Percentiles rank a stretch among this genome's conserved stretches.
Evolutionary conservation across 2,797 vertebrate species (phyloP).

Genomic region (Danio kyathit): DNA sequence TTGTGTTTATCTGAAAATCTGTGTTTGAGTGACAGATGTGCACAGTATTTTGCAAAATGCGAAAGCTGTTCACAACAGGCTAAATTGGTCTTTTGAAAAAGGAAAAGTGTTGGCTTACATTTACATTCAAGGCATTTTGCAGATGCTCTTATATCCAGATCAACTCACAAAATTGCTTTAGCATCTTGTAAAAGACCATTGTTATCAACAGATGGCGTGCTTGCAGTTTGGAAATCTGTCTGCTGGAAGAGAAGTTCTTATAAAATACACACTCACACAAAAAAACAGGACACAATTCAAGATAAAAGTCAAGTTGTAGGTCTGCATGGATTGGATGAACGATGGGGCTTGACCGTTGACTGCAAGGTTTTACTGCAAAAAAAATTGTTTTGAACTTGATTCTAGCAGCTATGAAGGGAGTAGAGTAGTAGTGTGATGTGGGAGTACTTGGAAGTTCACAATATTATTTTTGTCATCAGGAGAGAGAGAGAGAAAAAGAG

Average conservation of each 20-base stretch:
- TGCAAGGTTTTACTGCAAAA: background rate
- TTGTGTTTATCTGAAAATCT: conserved; percentile 32
- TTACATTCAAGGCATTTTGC: conserved; percentile 5
- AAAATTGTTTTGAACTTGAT: conserved; percentile 11
- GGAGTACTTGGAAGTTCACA: conserved; percentile 19
- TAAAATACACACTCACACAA: too few species aligned
- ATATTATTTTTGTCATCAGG: conserved; percentile 11
- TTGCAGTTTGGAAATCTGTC: background rate
- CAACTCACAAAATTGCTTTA: conserved; percentile 6
- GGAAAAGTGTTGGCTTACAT: background rate
- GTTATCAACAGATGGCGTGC: conserved; percentile 5
- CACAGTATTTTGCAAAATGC: background rate
- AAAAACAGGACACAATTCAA: background rate
- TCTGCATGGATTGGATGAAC: conserved; percentile 6
- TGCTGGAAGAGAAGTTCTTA: background rate
- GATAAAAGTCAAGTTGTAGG: background rate
- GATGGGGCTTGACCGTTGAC: conserved; percentile 6
- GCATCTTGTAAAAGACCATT: background rate
- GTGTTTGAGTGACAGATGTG: conserved; percentile 10
- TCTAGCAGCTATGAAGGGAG: background rate
- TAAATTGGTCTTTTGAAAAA: conserved; percentile 19
- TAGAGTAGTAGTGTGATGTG: background rate
- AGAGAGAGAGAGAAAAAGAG: background rate
- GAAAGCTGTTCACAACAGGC: conserved; percentile 5
- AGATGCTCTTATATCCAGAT: background rate